phyloP scores from a whole-genome alignment of 2,888 invertebrate species.

The Cheilosia urbana region DNA sequence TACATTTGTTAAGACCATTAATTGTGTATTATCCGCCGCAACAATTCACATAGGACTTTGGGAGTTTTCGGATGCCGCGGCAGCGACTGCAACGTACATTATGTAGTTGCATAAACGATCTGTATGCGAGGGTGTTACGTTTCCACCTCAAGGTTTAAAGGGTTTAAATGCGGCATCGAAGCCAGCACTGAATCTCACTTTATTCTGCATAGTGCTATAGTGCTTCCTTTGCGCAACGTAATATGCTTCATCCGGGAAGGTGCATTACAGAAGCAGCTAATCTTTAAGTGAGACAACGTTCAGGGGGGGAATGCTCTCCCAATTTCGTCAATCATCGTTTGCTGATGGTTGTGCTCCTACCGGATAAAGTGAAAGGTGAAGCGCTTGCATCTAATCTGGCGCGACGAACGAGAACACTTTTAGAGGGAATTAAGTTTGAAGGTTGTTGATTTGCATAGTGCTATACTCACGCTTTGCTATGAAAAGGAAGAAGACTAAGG shows the following conservation, averaged over 20 bases:
- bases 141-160: too few relatives aligned
- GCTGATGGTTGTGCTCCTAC: neutral
- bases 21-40: slow-evolving; percentile 45
- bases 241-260: neutral
- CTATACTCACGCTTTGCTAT: too few relatives aligned
- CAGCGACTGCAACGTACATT: slow-evolving; percentile 17
- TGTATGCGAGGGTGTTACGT: too few relatives aligned
- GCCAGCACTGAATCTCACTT: neutral
- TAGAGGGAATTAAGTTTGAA: neutral
- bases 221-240: neutral
- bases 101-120: neutral
- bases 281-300: neutral
- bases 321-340: neutral
- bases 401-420: neutral
- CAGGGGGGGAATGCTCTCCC: neutral
- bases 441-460: neutral
- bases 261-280: neutral
- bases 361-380: neutral
- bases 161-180: too few relatives aligned
- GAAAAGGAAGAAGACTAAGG: too few relatives aligned
- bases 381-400: neutral
- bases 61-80: slow-evolving; percentile 7
- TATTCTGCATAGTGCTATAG: neutral
- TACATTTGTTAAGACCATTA: slow-evolving; percentile 62
- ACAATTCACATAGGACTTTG: slow-evolving; percentile 15